Percentiles rank a stretch among this genome's conserved stretches.
phyloP scores from a whole-genome alignment of 37 sponge, comb jelly and placozoan genomes.

The Ianthella basta region DNA sequence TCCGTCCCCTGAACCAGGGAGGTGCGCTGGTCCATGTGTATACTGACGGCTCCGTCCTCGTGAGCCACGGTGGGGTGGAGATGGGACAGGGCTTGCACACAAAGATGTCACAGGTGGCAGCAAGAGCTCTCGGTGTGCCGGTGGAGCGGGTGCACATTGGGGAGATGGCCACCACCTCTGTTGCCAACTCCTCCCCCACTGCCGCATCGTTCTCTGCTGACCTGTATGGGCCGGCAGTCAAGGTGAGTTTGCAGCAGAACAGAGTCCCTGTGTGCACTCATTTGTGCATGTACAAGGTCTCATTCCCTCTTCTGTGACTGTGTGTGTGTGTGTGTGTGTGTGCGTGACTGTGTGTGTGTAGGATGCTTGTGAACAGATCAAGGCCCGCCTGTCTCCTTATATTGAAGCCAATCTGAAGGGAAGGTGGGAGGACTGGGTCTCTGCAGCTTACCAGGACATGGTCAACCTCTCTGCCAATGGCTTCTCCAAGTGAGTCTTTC shows the following conservation, averaged over 20 bases:
- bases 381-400: constrained; percentile 62
- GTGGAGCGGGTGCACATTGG: constrained; percentile 55
- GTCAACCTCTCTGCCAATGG: constrained; percentile 86
- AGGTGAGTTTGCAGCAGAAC: constrained; percentile 32
- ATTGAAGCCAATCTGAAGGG: constrained; percentile 55
- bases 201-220: constrained; percentile 90
- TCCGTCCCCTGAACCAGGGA: constrained; percentile 55
- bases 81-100: constrained; percentile 96
- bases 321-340: background rate
- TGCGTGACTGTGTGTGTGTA: constrained; percentile 8
- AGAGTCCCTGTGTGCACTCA: background rate
- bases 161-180: constrained; percentile 76
- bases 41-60: constrained; percentile 81
- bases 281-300: background rate
- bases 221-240: constrained; percentile 86
- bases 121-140: constrained; percentile 69
- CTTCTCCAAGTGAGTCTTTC: constrained; percentile 50
- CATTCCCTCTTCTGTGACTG: background rate
- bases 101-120: constrained; percentile 85
- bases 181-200: constrained; percentile 76
- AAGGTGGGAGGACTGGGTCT: constrained; percentile 83
- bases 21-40: constrained; percentile 81
- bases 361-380: constrained; percentile 82
- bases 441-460: constrained; percentile 63
- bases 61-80: constrained; percentile 89